Conservation (phyloP, 2,797 vertebrate species). For the Sparus aurata region DNA sequence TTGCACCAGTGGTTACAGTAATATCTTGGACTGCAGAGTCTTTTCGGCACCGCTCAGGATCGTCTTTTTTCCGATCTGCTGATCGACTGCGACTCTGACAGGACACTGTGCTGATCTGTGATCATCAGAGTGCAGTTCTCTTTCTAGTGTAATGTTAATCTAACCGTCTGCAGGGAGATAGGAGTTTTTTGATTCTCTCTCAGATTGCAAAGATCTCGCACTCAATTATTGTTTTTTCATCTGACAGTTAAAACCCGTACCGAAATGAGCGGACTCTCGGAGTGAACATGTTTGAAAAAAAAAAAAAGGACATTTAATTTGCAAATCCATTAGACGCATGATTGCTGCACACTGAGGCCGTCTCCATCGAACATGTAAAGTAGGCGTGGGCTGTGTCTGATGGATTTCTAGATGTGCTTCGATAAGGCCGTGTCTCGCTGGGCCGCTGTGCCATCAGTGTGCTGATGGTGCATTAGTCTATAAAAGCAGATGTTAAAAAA, state of each 20-base stretch:
- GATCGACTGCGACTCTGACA: constrained; percentile 21
- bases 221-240: not conserved
- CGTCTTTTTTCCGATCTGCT: not conserved
- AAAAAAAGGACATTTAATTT: constrained; percentile 13
- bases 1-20: not conserved
- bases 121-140: constrained; percentile 8
- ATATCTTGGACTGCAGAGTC: constrained; percentile 14
- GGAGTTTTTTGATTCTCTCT: not conserved
- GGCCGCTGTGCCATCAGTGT: constrained; percentile 42
- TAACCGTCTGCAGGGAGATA: not conserved
- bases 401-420: constrained; percentile 21
- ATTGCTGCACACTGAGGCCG: not conserved
- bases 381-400: constrained; percentile 7
- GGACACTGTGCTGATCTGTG: constrained; percentile 15
- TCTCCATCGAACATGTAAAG: constrained; percentile 1
- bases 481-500: constrained; percentile 22
- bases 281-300: not conserved
- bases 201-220: not conserved
- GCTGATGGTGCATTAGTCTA: constrained; percentile 9
- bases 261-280: not conserved
- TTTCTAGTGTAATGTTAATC: not conserved
- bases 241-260: not conserved
- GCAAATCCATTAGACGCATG: not conserved
- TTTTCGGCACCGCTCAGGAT: not conserved
- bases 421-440: constrained; percentile 20